Percentiles rank a stretch among this genome's conserved stretches.
phyloP scores from a whole-genome alignment of 2,797 vertebrate species.

The Coracias cyanogaster region DNA sequence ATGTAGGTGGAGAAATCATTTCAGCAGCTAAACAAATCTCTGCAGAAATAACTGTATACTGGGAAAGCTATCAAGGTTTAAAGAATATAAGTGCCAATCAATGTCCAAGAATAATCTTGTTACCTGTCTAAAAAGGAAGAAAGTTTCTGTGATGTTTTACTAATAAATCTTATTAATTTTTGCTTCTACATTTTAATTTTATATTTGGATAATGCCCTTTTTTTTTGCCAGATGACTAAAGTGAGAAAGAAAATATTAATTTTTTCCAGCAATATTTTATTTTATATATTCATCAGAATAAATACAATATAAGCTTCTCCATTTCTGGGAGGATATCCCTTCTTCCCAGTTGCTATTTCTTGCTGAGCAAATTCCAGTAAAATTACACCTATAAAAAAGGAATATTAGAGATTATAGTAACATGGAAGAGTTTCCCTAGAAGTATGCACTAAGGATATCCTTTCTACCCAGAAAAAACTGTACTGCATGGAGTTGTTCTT shows the following conservation, averaged over 20 bases:
- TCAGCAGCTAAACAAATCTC: neutral
- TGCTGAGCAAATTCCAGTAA: neutral
- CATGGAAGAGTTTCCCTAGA: neutral
- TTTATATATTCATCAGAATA: neutral
- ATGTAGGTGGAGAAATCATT: neutral
- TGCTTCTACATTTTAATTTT: neutral
- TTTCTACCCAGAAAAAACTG: neutral
- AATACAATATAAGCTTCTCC: neutral
- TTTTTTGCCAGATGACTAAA: neutral
- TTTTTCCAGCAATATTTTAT: neutral
- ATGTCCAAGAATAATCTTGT: neutral
- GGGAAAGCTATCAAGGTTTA: neutral
- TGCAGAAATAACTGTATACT: neutral
- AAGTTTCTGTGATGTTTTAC: neutral
- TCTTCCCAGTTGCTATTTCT: neutral
- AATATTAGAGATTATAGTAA: neutral
- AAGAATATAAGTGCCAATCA: neutral
- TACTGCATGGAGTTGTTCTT: neutral
- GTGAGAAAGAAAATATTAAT: neutral
- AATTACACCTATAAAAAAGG: neutral
- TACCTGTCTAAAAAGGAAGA: neutral
- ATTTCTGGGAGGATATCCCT: neutral
- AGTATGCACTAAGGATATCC: neutral
- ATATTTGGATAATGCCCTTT: neutral
- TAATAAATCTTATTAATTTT: neutral